Evolutionary conservation across 2,113 vertebrate species (phyloP), one percentile per base, ranked within the genome.

Genomic region (Mustelus asterias): DNA sequence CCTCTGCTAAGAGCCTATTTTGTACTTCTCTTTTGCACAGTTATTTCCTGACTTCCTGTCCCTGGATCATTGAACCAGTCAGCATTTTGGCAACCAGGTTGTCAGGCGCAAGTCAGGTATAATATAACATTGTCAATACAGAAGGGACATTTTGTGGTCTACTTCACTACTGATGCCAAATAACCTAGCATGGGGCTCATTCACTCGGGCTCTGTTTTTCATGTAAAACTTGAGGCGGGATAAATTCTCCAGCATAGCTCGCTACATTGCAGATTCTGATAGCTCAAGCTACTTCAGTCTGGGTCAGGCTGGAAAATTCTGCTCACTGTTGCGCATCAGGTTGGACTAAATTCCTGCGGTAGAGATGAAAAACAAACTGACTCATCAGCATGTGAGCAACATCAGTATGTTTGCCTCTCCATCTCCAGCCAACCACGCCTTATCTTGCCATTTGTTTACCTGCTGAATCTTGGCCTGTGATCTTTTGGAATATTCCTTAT

Each of bases 21-120:
- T 37, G 89, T 65, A 65, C 60, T 93, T 93, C 89, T 65, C 60
- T 93, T 93, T 93, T 37, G n/a, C 89, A 18, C n/a, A 65, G 89
- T 93, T 37, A 93, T 93, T 93, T 67, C 86, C 86, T 89, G 48
- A n/a, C 54, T 89, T 89, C 89, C 89, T 93, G 89, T 93, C 60
- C 88, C 89, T 67, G 60, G 37, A 37, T 93, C 16, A n/a, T 37
- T 65, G 89, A 93, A 67, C 60, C 89, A 93, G n/a, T 93, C 60
- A 93, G 60, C 33, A 65, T 93, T 93, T 65, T 93, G 89, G 89
- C 89, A 92, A 92, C 89, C 33, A 93, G 37, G 60, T n/a, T 93
- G 60, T 93, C 60, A 65, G 33, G 89, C 33, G 9, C 60, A 65
- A 93, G 89, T 65, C 89, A 93, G 60, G 89, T 93, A 93, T 93